Base-by-base conservation (phyloP, 2,797 vertebrate species). In the Falco cherrug region DNA sequence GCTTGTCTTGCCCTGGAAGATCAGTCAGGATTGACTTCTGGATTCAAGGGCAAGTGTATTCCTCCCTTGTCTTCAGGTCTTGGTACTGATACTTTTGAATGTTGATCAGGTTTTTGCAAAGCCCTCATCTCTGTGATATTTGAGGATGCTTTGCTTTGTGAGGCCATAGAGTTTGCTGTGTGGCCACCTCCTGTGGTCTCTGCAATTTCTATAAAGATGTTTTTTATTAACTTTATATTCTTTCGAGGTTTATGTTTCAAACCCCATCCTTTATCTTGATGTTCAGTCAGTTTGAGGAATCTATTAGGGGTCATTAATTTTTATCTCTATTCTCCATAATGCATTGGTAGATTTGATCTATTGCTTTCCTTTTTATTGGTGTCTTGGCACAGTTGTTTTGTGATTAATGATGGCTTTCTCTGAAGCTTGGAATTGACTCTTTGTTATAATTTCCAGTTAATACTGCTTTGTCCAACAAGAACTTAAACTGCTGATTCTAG, bases 401-500 rank as follows among this genome's bases (percentile, higher is more conserved):
- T 95, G 85, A 95, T 90, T 95, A 76, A 93, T 56, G 89, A 63
- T 35, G n/a, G 25, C 74, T 82, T 95, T 91, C 47, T 73, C 63
- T 76, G 79, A 69, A 86, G 70, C 69, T 76, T 93, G 80, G 87
- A 90, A 59, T 81, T 81, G 73, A 41, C 81, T 93, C 69, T 81
- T 82, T 70, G 47, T 89, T 88, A 65, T 43, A 37, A 71, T 90
- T 96, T 69, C 47, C 43, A 81, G 54, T 51, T 73, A 47, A 88
- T 60, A 28, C 29, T 76, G 28, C 43, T 83, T 90, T 81, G 41
- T 84, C 43, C 47, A 79, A 33, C 31, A 67, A 68, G 13, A 39
- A 71, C 50, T 83, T 85, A 53, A 83, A 74, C 69, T 90, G 64
- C 92, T 87, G 71, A 86, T 78, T 93, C 18, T 69, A 73, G 71